Evolutionary conservation across 1,140 invertebrate genomes (phyloP), one percentile per base, ranked within the genome.

Genomic region (Drosophila bocki): DNA sequence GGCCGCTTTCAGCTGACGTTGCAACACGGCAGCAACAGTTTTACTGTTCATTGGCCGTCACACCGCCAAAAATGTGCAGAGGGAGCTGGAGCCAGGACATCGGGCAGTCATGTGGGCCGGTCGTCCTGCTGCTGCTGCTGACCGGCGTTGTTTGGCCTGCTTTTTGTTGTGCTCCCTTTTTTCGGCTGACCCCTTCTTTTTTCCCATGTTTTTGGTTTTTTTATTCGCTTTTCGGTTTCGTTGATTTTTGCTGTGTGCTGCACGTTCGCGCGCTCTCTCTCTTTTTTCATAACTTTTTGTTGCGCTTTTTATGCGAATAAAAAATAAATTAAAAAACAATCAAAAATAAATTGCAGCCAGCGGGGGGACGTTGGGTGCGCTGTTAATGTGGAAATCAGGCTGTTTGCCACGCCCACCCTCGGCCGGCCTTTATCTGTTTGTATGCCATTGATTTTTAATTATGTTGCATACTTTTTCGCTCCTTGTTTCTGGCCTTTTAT

Each of bases 361-460:
- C 42, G 22, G 19, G 7, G 32, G 41, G 15, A 45, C 51, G 13
- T 19, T 65, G 83, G 70, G 68, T 61, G 62, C 32, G 26, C 50
- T 78, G 78, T 85, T 91, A 90, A 90, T 91, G 86, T 75, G 86
- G 35, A 82, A 91, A 91, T 91, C 86, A 82, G 79, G 76, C 79
- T 82, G 54, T 59, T 59, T 81, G 78, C 84, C 80, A 68, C 69
- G 62, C 69, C 68, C 60, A 48, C 44, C 13, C 41, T 19, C 22
- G 22, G 56, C 54, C 64, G 68, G 63, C 69, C 64, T 85, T 84
- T 82, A 80, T 91, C 79, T 78, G 75, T 91, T 91, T 91, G 79
- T 91, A 78, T 91, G 88, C 84, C 90, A 91, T 91, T 91, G 88
- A 91, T 91, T 91, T 91, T 91, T 91, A 91, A 91, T 91, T 91